Evolutionary conservation across 2,113 vertebrate species (phyloP), one percentile per base, ranked within the genome.

Genomic region (Tachysurus fulvidraco): DNA sequence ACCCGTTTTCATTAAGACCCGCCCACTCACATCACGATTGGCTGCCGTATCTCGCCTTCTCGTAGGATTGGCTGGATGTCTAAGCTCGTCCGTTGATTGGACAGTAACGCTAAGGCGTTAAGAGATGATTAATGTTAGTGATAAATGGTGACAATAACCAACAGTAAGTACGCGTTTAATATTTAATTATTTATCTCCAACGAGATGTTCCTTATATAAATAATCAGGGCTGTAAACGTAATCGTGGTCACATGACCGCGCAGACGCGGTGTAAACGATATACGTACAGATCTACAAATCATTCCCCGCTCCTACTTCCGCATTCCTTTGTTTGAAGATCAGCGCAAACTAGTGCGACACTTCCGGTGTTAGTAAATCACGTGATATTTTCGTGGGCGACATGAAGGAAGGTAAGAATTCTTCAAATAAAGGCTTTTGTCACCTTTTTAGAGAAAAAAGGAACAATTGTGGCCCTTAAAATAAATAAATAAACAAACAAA

Each of bases 261-360:
- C 8, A 50, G 5, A 52, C 11, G 23, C 11, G 1, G 0, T 5
- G 0, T 0, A 71, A 41, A 23, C 0, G 4, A 2, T 36, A 36
- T 36, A 36, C 36, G 36, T 36, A 1, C 13, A 50, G 23, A 76
- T 9, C 0, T 76, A 50, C 2, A 76, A 50, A 50, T 50, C 73
- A 76, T 76, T 78, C 16, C 14, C n/a, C 0, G 0, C 0, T 55
- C n/a, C 8, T 8, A 28, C n/a, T 55, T 78, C 25, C 50, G 50
- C 16, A 28, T 28, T 55, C 7, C 14, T 19, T 28, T 28, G 4
- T 55, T 28, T 55, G 7, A 1, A 30, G 9, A 55, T 78, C 52
- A 10, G 76, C 25, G 50, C 76, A 25, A 13, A 2, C 4, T 4
- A 7, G 9, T 5, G 2, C 11, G 8, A 9, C 13, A 78, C 25